A percentile compares a stretch with the other conserved stretches of the same genome.
Conservation (phyloP, 2,888 invertebrate species). For the Gymnosoma rotundatum region DNA sequence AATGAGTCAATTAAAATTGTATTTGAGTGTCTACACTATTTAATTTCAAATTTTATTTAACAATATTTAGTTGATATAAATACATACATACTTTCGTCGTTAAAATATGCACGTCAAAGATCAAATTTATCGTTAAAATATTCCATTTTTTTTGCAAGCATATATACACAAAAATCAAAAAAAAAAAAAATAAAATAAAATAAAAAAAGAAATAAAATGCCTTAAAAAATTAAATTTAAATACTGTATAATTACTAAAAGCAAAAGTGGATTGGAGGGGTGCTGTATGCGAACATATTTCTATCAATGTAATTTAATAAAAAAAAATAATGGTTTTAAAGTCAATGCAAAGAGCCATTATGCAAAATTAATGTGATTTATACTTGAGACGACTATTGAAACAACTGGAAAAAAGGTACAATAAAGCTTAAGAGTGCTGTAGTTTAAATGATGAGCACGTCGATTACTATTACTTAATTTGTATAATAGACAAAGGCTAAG, state of each 20-base stretch:
- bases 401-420: neutral
- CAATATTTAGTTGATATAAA: neutral
- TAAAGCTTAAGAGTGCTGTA: too few species aligned
- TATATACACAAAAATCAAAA: too few species aligned
- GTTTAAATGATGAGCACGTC: too few species aligned
- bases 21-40: neutral
- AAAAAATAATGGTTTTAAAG: neutral
- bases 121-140: conserved; percentile 75
- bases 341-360: neutral
- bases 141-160: conserved; percentile 16
- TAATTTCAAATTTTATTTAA: neutral
- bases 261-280: neutral
- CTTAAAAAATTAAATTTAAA: conserved; percentile 26
- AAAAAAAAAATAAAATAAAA: too few species aligned
- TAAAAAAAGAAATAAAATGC: conserved; percentile 28
- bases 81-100: conserved; percentile 29
- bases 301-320: conserved; percentile 2
- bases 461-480: too few species aligned
- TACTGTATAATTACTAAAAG: conserved; percentile 1
- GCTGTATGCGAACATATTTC: neutral
- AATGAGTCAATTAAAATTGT: neutral
- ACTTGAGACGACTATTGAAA: neutral
- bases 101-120: conserved; percentile 78
- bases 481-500: too few species aligned
- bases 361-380: neutral